A percentile compares a stretch with the other conserved stretches of the same genome.
These are phyloP conservation scores for Podabrus alpinus DNA, from an alignment of 2,888 invertebrate species.

Conservation along the genomic window DNA sequence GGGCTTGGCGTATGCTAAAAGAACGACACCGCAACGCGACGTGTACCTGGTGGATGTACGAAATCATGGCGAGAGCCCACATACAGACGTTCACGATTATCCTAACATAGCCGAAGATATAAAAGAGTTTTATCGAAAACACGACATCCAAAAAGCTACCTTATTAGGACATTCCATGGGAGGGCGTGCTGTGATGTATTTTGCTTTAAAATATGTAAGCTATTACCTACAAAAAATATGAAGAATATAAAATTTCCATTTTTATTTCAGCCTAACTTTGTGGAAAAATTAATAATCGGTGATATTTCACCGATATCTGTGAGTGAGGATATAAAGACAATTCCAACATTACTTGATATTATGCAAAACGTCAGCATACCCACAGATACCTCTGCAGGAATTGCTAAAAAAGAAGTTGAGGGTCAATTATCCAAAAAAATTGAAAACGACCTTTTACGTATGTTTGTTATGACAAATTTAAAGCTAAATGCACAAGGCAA, in stretches of 20 bases:
- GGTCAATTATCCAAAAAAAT: slow-evolving; percentile 63
- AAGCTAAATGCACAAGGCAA: slow-evolving; percentile 53
- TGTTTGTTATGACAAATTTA: slow-evolving; percentile 87
- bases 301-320: slow-evolving; percentile 72
- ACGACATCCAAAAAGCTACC: slow-evolving; percentile 66
- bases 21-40: slow-evolving; percentile 69
- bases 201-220: slow-evolving; percentile 73
- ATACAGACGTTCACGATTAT: slow-evolving; percentile 74
- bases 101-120: slow-evolving; percentile 76
- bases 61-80: slow-evolving; percentile 95
- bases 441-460: slow-evolving; percentile 63
- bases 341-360: slow-evolving; percentile 69
- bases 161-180: slow-evolving; percentile 95
- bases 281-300: slow-evolving; percentile 70
- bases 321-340: slow-evolving; percentile 65
- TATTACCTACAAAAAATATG: neutral
- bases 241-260: neutral
- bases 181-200: slow-evolving; percentile 84
- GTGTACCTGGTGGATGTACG: slow-evolving; percentile 84
- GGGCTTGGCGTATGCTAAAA: slow-evolving; percentile 69
- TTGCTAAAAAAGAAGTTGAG: slow-evolving; percentile 71
- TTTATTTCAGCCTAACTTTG: slow-evolving; percentile 56
- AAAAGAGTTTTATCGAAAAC: slow-evolving; percentile 64
- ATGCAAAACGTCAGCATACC: slow-evolving; percentile 67
- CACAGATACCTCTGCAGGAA: slow-evolving; percentile 65